These are phyloP conservation scores for Catharus ustulatus DNA, from an alignment of 2,797 vertebrate species.

Conservation along the genomic window DNA sequence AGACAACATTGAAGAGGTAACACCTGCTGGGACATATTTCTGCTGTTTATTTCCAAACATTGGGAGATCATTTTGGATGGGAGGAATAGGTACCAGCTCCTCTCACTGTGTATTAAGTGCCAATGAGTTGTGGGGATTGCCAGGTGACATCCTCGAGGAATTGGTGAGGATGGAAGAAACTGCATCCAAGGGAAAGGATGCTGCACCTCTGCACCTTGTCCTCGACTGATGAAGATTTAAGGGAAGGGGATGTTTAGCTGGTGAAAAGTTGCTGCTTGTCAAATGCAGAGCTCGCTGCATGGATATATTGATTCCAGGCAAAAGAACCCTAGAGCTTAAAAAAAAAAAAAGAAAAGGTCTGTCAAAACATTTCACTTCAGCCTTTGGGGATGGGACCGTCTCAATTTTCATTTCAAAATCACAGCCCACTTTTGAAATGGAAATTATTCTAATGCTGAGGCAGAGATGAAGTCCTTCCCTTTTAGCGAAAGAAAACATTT, in stretches of 20 bases:
- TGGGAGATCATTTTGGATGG: conserved; percentile 8
- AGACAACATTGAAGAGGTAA: conserved; percentile 63
- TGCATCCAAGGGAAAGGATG: neutral
- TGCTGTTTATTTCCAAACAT: conserved; percentile 66
- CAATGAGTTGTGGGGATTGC: conserved; percentile 1
- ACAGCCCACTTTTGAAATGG: conserved; percentile 23
- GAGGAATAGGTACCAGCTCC: conserved; percentile 23
- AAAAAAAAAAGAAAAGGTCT: neutral
- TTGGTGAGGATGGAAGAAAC: neutral
- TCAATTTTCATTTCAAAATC: conserved; percentile 41
- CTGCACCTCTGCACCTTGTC: neutral
- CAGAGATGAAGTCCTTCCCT: neutral
- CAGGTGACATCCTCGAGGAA: neutral
- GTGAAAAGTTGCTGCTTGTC: neutral
- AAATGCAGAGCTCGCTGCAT: neutral
- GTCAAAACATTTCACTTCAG: neutral
- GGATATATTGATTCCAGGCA: neutral
- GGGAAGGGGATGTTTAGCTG: neutral
- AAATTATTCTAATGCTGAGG: neutral
- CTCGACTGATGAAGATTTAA: neutral
- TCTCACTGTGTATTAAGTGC: neutral
- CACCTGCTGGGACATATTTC: conserved; percentile 67
- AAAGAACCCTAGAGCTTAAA: neutral
- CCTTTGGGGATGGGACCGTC: neutral
- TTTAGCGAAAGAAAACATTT: conserved; percentile 13